Evolutionary conservation across 2,113 vertebrate genomes (phyloP), one percentile per base, ranked within the genome.

Genomic region (Acrocephalus arundinaceus): DNA sequence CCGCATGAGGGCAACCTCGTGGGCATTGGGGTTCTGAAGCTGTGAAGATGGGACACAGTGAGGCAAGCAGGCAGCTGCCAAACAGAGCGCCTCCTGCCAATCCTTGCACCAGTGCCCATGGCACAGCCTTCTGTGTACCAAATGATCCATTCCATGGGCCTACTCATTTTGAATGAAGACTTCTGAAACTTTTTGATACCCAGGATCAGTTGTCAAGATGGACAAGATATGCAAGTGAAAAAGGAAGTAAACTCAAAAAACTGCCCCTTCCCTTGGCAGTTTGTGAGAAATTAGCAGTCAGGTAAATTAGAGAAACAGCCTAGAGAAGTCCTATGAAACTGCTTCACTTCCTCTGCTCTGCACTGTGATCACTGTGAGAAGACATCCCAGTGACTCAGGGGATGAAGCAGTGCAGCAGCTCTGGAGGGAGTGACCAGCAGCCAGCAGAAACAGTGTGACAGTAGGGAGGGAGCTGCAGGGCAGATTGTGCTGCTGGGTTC

Each of bases 281-380:
- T 65, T 73, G 41, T 63, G 57, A 85, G 49, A 74, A 83, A 80
- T 46, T 8, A 61, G 10, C 46, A 85, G 41, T 33, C 31, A 62
- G 19, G 22, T 82, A 70, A 75, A 72, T 76, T 33, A 62, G 58
- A 94, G 37, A 79, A 94, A 58, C 43, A 49, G 18, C n/a, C 31
- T 41, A 58, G 45, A 74, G 83, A 62, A 43, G 68, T 88, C 55
- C 55, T 51, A 2, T 46, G 72, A 78, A 92, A 76, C 65, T 77
- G 49, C 46, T 63, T 51, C 49, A 51, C 25, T 92, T 90, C 80
- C 54, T 71, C 71, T 87, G 30, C 43, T 82, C 74, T n/a, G 30
- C 0, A 0, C 21, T 62, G 15, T 8, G 31, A 18, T 62, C 37
- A 0, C 0, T 21, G 31, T 84, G 55, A 77, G 67, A 67, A 59